phyloP scores from a whole-genome alignment of 2,888 invertebrate genomes.

The Orthonevra nobilis region DNA sequence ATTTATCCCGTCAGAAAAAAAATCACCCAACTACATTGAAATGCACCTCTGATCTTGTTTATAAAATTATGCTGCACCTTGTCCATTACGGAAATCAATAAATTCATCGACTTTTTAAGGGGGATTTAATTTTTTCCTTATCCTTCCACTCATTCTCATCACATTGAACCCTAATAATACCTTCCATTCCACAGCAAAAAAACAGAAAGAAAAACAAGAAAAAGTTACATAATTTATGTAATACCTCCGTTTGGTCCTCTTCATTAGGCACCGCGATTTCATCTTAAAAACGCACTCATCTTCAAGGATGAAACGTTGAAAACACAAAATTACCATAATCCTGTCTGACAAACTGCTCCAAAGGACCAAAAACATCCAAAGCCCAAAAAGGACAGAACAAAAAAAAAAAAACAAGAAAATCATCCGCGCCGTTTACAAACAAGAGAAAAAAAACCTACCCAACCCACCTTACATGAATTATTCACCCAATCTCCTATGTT shows the following conservation, averaged over 20 bases:
- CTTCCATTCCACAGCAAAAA: slow-evolving; percentile 16
- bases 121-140: too few relatives aligned
- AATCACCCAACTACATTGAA: too few relatives aligned
- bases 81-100: too few relatives aligned
- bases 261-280: slow-evolving; percentile 67
- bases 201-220: slow-evolving; percentile 28
- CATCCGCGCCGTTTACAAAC: slow-evolving; percentile 25
- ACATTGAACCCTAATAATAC: slow-evolving; percentile 55
- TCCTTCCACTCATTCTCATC: too few relatives aligned
- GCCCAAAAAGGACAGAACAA: slow-evolving; percentile 26
- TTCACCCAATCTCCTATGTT: slow-evolving; percentile 57
- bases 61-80: too few relatives aligned
- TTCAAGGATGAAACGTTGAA: slow-evolving; percentile 52
- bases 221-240: slow-evolving; percentile 65
- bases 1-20: too few relatives aligned
- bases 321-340: slow-evolving; percentile 69
- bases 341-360: slow-evolving; percentile 63
- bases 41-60: too few relatives aligned
- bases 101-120: too few relatives aligned
- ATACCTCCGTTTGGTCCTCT: slow-evolving; percentile 64
- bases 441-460: slow-evolving; percentile 16
- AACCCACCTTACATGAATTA: slow-evolving; percentile 59
- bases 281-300: slow-evolving; percentile 55
- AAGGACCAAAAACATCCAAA: slow-evolving; percentile 27
- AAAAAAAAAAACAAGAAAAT: slow-evolving; percentile 19